These are phyloP conservation scores for Phainopepla nitens DNA, from an alignment of 2,113 vertebrate genomes.

Conservation along the genomic window DNA sequence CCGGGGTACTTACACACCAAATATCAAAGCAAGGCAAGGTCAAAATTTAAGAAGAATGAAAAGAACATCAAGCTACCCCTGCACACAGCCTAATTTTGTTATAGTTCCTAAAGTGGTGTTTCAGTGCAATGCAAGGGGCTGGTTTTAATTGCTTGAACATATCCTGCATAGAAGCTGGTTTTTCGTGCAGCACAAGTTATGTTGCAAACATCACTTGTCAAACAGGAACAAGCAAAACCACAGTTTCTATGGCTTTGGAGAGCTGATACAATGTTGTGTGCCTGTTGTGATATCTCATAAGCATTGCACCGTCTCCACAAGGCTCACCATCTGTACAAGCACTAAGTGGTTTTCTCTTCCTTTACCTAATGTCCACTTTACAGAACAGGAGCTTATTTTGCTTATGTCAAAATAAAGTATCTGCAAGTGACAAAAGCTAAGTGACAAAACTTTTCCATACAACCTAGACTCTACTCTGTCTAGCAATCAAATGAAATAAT, in stretches of 20 bases:
- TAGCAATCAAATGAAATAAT: neutral
- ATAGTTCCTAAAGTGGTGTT: neutral
- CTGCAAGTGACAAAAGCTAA: neutral
- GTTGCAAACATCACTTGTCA: neutral
- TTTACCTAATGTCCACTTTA: neutral
- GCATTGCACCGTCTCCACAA: neutral
- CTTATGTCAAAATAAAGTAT: neutral
- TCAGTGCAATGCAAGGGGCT: neutral
- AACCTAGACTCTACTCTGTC: neutral
- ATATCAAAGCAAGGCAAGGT: neutral
- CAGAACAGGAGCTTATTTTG: neutral
- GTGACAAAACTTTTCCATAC: neutral
- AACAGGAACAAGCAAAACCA: neutral
- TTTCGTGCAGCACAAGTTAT: neutral
- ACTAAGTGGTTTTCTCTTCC: neutral
- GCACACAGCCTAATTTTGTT: neutral
- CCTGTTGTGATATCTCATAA: neutral
- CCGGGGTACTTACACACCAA: neutral
- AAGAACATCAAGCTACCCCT: neutral
- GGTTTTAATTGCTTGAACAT: neutral
- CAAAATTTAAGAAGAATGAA: neutral
- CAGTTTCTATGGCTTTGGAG: neutral
- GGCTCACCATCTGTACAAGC: fast-evolving
- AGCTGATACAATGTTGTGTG: neutral
- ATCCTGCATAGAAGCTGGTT: neutral